These are phyloP conservation scores for Probosciger aterrimus DNA, from an alignment of 2,113 vertebrate genomes.

Conservation along the genomic window DNA sequence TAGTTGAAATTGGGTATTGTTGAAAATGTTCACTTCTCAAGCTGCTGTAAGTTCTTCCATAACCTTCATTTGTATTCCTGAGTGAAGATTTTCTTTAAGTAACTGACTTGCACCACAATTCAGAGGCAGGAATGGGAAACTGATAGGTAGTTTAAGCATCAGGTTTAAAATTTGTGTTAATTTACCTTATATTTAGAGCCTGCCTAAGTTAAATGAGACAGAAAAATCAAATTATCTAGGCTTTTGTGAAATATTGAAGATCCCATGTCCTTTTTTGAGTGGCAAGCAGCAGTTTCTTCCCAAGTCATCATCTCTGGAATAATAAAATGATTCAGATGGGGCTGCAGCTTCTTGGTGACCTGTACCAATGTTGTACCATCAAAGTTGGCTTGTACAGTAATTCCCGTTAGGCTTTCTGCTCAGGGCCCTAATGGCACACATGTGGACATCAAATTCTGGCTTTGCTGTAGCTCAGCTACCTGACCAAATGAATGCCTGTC, in stretches of 20 bases:
- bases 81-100: neutral
- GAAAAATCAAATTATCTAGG: neutral
- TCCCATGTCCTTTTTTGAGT: neutral
- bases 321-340: neutral
- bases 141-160: neutral
- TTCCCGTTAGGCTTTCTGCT: neutral
- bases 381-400: neutral
- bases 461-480: neutral
- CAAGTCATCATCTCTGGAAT: neutral
- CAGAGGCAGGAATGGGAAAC: neutral
- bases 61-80: neutral
- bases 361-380: neutral
- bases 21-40: neutral
- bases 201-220: neutral
- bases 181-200: neutral
- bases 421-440: neutral
- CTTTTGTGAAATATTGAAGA: neutral
- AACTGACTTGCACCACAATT: neutral
- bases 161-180: neutral
- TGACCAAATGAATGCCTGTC: neutral
- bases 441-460: neutral
- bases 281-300: neutral
- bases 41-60: neutral
- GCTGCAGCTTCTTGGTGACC: neutral
- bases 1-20: neutral